Evolutionary conservation across 1,140 invertebrate genomes (phyloP).

Genomic region (Lordiphosa stackelbergi): DNA sequence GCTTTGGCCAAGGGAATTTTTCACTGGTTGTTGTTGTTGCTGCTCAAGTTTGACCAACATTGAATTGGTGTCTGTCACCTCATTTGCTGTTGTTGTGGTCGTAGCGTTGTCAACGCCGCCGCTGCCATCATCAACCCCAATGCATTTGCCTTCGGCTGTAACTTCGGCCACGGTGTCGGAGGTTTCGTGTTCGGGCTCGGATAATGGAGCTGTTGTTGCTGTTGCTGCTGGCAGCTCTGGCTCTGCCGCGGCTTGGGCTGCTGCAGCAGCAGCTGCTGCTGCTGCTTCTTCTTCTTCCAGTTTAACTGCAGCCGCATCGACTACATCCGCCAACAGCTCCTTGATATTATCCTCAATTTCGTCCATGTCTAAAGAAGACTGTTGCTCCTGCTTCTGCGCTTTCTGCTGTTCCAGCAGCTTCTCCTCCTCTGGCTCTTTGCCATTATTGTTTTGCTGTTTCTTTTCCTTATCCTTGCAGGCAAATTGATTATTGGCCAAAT

Average conservation of each 20-base stretch:
- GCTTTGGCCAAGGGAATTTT: conserved; percentile 18
- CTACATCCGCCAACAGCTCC: conserved; percentile 35
- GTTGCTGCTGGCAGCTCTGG: conserved; percentile 6
- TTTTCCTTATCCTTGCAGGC: conserved; percentile 74
- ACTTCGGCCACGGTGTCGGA: neutral
- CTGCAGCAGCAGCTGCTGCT: conserved; percentile 6
- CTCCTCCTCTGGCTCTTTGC: conserved; percentile 2
- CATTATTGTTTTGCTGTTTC: conserved; percentile 26
- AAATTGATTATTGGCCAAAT: conserved; percentile 73
- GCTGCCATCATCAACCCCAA: conserved; percentile 5
- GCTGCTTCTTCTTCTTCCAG: conserved; percentile 36
- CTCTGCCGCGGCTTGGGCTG: neutral
- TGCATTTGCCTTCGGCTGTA: conserved; percentile 12
- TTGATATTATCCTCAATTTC: conserved; percentile 38
- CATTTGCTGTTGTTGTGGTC: conserved; percentile 10
- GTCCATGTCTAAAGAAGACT: neutral
- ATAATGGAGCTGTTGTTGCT: conserved; percentile 5
- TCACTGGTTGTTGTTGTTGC: conserved; percentile 13
- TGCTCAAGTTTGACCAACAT: conserved; percentile 32
- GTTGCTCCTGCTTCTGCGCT: neutral
- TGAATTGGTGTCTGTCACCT: conserved; percentile 12
- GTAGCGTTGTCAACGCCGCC: conserved; percentile 19
- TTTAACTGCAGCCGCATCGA: conserved; percentile 44
- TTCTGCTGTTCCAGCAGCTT: neutral
- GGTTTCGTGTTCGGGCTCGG: conserved; percentile 4